Percentiles rank a stretch among this genome's conserved stretches.
phyloP scores from a whole-genome alignment of 1,140 invertebrate species.

The Periplaneta americana region DNA sequence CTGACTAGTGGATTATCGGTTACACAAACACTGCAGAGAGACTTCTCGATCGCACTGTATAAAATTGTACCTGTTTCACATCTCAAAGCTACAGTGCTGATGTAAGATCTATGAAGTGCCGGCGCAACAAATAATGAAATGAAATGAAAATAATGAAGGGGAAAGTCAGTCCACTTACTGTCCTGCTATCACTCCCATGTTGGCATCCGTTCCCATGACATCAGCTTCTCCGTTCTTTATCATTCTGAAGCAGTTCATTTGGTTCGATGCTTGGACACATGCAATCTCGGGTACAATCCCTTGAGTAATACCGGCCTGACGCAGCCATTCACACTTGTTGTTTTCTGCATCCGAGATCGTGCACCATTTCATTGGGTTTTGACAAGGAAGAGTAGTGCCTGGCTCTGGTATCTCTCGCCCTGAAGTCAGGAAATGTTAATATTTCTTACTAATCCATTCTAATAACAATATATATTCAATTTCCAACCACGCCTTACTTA shows the following conservation, averaged over 20 bases:
- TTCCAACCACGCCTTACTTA: too few relatives aligned
- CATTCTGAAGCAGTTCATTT: constrained; percentile 53
- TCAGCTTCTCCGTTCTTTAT: constrained; percentile 55
- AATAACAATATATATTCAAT: too few relatives aligned
- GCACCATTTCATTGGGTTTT: constrained; percentile 49
- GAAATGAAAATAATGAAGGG: too few relatives aligned
- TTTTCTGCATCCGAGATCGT: constrained; percentile 44
- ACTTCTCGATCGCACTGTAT: too few relatives aligned
- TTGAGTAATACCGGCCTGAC: constrained; percentile 42
- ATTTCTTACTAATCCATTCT: too few relatives aligned
- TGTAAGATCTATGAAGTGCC: too few relatives aligned
- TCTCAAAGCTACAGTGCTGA: too few relatives aligned
- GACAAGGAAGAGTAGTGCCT: constrained; percentile 30
- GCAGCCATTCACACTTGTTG: constrained; percentile 53
- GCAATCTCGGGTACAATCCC: constrained; percentile 50
- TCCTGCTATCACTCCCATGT: constrained; percentile 64
- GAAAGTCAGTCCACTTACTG: too few relatives aligned
- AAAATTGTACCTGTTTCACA: too few relatives aligned
- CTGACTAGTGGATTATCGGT: too few relatives aligned
- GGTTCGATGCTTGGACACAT: constrained; percentile 38
- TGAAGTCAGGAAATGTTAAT: not conserved
- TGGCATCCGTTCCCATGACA: constrained; percentile 58
- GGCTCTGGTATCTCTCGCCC: constrained; percentile 3
- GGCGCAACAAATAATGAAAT: too few relatives aligned
- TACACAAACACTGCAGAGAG: too few relatives aligned